A percentile compares a stretch with the other conserved stretches of the same genome.
Evolutionary conservation across 2,797 vertebrate genomes (phyloP).

Genomic region (Pangasius djambal): DNA sequence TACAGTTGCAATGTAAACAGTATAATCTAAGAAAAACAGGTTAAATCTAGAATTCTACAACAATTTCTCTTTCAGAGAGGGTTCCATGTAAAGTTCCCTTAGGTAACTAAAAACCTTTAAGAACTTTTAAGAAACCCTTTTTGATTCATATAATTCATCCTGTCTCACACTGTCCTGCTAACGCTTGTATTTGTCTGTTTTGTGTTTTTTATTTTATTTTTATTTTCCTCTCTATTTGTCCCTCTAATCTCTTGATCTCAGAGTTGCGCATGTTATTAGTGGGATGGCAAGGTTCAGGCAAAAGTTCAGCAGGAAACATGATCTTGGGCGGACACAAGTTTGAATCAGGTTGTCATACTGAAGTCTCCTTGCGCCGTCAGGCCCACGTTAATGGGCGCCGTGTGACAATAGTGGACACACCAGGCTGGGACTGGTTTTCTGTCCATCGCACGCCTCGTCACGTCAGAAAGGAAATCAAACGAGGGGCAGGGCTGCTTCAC

Average conservation of each 20-base stretch:
- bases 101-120: background rate
- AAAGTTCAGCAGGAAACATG: conserved; percentile 78
- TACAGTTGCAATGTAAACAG: background rate
- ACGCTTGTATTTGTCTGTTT: background rate
- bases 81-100: background rate
- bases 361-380: conserved; percentile 73
- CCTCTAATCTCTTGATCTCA: conserved; percentile 47
- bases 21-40: background rate
- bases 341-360: conserved; percentile 74
- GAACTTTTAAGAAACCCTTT: background rate
- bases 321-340: conserved; percentile 75
- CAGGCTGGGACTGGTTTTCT: conserved; percentile 81
- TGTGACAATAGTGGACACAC: conserved; percentile 79
- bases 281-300: conserved; percentile 80
- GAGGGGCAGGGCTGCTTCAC: conserved; percentile 73
- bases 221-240: conserved; percentile 11
- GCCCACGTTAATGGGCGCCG: conserved; percentile 74
- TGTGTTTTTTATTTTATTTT: background rate
- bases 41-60: background rate
- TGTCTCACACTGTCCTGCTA: background rate
- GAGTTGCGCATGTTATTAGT: conserved; percentile 75
- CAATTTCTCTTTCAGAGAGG: background rate
- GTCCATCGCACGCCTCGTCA: conserved; percentile 72
- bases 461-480: conserved; percentile 74
- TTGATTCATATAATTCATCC: background rate